phyloP scores from a whole-genome alignment of 2,113 vertebrate species.

The Girardinichthys multiradiatus region DNA sequence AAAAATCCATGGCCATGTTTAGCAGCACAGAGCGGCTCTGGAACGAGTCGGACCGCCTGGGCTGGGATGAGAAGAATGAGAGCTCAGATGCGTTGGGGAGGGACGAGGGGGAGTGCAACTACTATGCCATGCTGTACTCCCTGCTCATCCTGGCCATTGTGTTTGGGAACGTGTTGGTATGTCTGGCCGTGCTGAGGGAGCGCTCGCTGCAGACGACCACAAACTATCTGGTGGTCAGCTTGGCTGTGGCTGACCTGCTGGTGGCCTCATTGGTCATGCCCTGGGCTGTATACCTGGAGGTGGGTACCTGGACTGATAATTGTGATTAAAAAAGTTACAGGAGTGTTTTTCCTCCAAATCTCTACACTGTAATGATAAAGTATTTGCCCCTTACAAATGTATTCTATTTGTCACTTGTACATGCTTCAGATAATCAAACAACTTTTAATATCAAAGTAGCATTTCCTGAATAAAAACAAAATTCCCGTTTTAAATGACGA shows the following conservation, averaged over 20 bases:
- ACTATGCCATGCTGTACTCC: conserved; percentile 89
- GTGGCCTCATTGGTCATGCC: conserved; percentile 95
- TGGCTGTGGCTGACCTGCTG: conserved; percentile 91
- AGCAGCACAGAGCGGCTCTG: conserved; percentile 75
- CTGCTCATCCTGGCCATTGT: conserved; percentile 90
- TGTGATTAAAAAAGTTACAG: neutral
- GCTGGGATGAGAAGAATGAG: conserved; percentile 75
- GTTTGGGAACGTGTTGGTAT: conserved; percentile 92
- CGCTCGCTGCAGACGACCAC: conserved; percentile 90
- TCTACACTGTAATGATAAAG: neutral
- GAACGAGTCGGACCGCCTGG: conserved; percentile 76
- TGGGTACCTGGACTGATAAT: conserved; percentile 67
- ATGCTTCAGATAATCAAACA: neutral
- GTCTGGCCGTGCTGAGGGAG: conserved; percentile 89
- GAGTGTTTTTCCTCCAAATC: neutral
- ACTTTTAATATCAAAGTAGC: neutral
- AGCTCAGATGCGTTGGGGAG: conserved; percentile 58
- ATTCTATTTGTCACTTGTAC: neutral
- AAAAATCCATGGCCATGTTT: conserved; percentile 82
- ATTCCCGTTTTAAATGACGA: neutral
- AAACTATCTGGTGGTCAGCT: conserved; percentile 95
- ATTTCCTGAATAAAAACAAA: neutral
- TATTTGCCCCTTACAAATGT: neutral
- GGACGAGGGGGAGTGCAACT: conserved; percentile 74
- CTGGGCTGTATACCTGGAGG: conserved; percentile 95